Conservation (phyloP, 2,797 vertebrate genomes). For the Phataginus tricuspis region DNA sequence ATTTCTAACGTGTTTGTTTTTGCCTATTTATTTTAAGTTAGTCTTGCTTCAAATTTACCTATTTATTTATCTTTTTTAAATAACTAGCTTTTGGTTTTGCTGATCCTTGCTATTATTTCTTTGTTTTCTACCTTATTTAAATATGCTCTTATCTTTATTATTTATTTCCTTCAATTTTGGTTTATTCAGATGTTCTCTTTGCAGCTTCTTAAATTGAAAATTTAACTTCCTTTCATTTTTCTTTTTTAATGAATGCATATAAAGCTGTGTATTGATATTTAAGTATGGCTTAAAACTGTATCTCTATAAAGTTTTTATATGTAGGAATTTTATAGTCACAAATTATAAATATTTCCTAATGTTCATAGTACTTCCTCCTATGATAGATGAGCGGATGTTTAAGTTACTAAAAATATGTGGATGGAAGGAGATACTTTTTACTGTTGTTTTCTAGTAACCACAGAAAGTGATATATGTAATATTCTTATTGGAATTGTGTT, state of each 20-base stretch:
- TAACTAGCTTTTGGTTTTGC: background rate
- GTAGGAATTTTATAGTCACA: background rate
- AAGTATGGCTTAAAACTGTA: background rate
- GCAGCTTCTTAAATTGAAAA: background rate
- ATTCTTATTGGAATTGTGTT: background rate
- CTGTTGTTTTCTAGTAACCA: background rate
- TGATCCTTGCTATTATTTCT: background rate
- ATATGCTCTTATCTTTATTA: background rate
- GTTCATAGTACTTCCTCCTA: background rate
- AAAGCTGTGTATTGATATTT: background rate
- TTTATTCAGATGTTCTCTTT: background rate
- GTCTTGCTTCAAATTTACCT: background rate
- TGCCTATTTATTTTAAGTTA: background rate
- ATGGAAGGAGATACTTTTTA: background rate
- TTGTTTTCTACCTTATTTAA: background rate
- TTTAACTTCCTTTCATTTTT: background rate
- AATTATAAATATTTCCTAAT: background rate
- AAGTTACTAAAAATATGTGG: background rate
- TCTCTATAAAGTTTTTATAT: background rate
- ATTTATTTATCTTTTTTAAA: background rate
- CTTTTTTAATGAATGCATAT: background rate
- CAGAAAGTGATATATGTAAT: background rate
- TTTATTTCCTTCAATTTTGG: background rate
- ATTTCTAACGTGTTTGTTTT: background rate
- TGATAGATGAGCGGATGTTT: background rate